Percentiles rank a stretch among this genome's conserved stretches.
Conservation (phyloP, 2,888 invertebrate genomes). For the Cheilosia vulpina region DNA sequence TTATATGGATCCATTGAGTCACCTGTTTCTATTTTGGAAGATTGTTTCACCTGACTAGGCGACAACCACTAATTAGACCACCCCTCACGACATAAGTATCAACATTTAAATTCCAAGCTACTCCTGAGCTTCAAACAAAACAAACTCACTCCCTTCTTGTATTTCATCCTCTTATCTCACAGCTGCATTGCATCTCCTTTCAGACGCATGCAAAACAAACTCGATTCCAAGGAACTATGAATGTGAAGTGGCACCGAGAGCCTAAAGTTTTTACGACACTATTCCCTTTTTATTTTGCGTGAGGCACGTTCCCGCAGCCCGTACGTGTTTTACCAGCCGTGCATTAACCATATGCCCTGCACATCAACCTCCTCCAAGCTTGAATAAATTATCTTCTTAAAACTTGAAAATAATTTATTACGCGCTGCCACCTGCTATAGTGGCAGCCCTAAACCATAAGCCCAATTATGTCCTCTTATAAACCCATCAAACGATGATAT, state of each 20-base stretch:
- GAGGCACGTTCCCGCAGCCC: neutral
- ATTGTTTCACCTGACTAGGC: too few species aligned
- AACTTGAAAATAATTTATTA: slow-evolving; percentile 9
- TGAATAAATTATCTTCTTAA: slow-evolving; percentile 35
- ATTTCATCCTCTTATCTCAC: too few species aligned
- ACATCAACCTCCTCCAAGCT: neutral
- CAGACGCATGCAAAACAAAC: neutral
- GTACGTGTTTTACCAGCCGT: neutral
- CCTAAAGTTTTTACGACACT: neutral
- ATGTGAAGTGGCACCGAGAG: too few species aligned
- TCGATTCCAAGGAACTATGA: neutral
- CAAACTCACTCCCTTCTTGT: too few species aligned
- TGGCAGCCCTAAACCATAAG: slow-evolving; percentile 9
- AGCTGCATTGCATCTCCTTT: neutral
- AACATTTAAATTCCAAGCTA: too few species aligned
- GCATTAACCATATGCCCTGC: neutral
- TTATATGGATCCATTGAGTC: too few species aligned
- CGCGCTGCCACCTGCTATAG: slow-evolving; percentile 3
- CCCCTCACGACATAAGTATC: too few species aligned
- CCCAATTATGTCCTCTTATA: slow-evolving; percentile 19
- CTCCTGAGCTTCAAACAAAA: too few species aligned
- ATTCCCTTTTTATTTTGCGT: neutral
- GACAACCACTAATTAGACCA: too few species aligned
- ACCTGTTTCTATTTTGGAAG: too few species aligned
- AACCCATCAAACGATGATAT: slow-evolving; percentile 48